Evolutionary conservation across 2,113 vertebrate species (phyloP), one percentile per base, ranked within the genome.

Genomic region (Sakesphorus luctuosus): DNA sequence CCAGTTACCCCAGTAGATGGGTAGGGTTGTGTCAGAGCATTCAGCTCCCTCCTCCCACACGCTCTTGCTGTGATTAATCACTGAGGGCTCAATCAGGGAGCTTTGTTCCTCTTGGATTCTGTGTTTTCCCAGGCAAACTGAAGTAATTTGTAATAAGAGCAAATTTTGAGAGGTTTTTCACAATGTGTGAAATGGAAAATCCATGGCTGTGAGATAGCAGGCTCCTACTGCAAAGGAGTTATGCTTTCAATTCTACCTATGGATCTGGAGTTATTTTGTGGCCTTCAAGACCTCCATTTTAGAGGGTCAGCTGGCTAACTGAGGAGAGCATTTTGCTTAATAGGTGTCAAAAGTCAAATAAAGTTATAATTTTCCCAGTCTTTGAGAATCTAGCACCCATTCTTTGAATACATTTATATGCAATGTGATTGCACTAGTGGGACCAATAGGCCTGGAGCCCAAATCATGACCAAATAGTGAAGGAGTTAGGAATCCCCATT

Each of bases 391-490:
- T 65, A 85, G 38, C 28, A 14, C 11, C 93, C 83, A 65, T 92
- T 86, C 84, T 96, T 88, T 55, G 56, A 92, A 93, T 78, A 53
- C 11, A 72, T 92, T 94, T 84, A 31, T 80, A 18, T 40, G 76
- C 33, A 67, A 63, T 44, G 56, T 87, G 90, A 84, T 74, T 86
- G 65, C 33, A 75, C 82, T 18, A 0, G 3, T 78, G 53, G 63
- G 35, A 74, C 40, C 1, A 8, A 84, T 55, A 88, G 50, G 38
- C 83, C 50, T 66, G 53, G 55, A 91, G 49, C 74, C 71, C 80
- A 93, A 75, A 91, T 65, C 43, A 46, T 55, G 81, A 73, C 63
- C 65, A 87, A 75, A 38, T 8, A 89, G 46, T 46, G 50, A 90
- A 83, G 44, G 63, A 90, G 67, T 58, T 83, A 84, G 56, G 55